Conservation (phyloP, 2,113 vertebrate genomes). For the Ginglymostoma cirratum region DNA sequence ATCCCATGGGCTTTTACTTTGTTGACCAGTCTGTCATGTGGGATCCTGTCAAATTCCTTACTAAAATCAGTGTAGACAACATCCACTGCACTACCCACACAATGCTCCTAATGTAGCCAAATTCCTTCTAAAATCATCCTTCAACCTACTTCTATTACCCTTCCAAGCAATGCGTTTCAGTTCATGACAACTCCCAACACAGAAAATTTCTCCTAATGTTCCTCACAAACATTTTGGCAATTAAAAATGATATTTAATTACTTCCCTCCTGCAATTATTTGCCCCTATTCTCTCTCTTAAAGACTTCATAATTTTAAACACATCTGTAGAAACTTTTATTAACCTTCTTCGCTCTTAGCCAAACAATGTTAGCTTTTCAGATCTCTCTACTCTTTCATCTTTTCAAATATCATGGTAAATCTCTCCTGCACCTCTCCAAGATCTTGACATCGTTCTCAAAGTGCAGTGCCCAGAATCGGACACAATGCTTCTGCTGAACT, state of each 20-base stretch:
- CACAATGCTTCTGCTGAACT: not conserved
- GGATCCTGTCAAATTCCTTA: no score
- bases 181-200: not conserved
- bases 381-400: not conserved
- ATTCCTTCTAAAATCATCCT: not conserved
- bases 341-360: not conserved
- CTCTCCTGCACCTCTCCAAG: not conserved
- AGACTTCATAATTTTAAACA: no score
- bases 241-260: not conserved
- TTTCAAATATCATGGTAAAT: not conserved
- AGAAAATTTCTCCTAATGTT: not conserved
- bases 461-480: not conserved
- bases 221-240: not conserved
- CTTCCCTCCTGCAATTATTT: not conserved
- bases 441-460: not conserved
- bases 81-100: no score
- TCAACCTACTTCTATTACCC: not conserved
- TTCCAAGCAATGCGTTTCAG: not conserved
- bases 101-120: not conserved
- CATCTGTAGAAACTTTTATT: not conserved
- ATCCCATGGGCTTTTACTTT: no score
- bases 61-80: no score
- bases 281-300: not conserved
- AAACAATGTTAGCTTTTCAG: not conserved
- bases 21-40: no score